phyloP scores from a whole-genome alignment of 1,140 invertebrate species.

The Papilio dardanus region DNA sequence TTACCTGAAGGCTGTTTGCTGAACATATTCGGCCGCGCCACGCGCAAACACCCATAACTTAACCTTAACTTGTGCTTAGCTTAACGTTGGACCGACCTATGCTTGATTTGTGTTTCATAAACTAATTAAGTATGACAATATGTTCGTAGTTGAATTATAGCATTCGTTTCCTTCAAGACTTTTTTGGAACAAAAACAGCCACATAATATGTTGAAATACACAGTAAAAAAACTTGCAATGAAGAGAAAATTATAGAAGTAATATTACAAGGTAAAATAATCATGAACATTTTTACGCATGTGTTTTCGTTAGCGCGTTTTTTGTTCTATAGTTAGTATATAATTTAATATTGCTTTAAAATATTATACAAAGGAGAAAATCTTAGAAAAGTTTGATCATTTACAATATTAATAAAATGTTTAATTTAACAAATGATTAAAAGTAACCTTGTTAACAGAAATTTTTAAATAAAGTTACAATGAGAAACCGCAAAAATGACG shows the following conservation, averaged over 20 bases:
- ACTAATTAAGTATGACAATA: slow-evolving; percentile 14
- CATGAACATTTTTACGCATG: too few relatives aligned
- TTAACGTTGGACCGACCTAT: slow-evolving; percentile 4
- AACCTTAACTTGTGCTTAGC: slow-evolving; percentile 36
- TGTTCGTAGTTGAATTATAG: neutral
- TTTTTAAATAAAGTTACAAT: slow-evolving; percentile 34
- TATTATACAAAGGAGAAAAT: neutral
- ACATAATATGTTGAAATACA: too few relatives aligned
- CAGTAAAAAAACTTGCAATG: too few relatives aligned
- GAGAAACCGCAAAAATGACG: slow-evolving; percentile 41
- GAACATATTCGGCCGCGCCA: slow-evolving; percentile 64
- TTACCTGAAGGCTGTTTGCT: slow-evolving; percentile 77
- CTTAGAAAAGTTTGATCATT: neutral
- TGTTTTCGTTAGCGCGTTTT: too few relatives aligned
- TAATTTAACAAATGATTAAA: slow-evolving; percentile 8
- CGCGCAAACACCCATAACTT: slow-evolving; percentile 68
- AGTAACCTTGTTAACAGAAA: slow-evolving; percentile 15
- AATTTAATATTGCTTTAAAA: neutral
- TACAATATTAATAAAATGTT: neutral
- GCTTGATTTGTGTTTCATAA: slow-evolving; percentile 32
- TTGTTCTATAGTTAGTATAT: too few relatives aligned
- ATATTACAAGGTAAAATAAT: too few relatives aligned
- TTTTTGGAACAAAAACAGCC: too few relatives aligned
- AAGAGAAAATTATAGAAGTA: neutral
- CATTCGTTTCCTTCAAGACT: neutral